Conservation (phyloP, 2,888 invertebrate genomes). For the Spatulosminthurus flaviceps region DNA sequence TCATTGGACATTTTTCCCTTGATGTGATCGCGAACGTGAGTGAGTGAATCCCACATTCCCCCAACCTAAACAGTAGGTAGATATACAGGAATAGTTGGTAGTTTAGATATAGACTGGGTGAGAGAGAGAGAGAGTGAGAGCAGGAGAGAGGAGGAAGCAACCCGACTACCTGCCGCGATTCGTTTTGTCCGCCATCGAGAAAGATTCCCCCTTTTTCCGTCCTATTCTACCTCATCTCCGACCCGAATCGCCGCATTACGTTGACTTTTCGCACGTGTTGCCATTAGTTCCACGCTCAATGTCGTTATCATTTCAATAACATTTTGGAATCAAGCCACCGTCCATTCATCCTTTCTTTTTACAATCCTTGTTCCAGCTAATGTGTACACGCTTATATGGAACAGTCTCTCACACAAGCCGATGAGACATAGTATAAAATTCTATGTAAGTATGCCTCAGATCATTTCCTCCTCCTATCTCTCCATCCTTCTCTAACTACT, state of each 20-base stretch:
- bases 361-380: constrained; percentile 33
- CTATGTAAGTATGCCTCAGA: no score
- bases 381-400: constrained; percentile 7
- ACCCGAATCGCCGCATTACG: constrained; percentile 57
- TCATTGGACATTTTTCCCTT: constrained; percentile 54
- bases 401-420: background rate
- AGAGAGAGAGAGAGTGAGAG: background rate
- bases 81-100: background rate
- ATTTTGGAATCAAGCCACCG: constrained; percentile 50
- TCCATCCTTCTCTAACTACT: no score
- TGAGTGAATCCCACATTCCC: constrained; percentile 41
- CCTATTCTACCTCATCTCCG: constrained; percentile 42
- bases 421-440: no score
- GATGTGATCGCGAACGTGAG: constrained; percentile 41
- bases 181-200: constrained; percentile 53
- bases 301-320: constrained; percentile 54
- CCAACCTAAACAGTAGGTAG: background rate
- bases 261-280: constrained; percentile 59
- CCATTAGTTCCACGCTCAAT: constrained; percentile 47
- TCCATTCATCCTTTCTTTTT: constrained; percentile 40
- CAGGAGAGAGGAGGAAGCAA: background rate
- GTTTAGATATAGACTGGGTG: background rate
- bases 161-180: constrained; percentile 58
- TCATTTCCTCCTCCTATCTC: no score
- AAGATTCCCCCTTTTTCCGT: constrained; percentile 42